Percentiles rank a stretch among this genome's conserved stretches.
phyloP scores from a whole-genome alignment of 2,888 invertebrate genomes.

The Diloba caeruleocephala region DNA sequence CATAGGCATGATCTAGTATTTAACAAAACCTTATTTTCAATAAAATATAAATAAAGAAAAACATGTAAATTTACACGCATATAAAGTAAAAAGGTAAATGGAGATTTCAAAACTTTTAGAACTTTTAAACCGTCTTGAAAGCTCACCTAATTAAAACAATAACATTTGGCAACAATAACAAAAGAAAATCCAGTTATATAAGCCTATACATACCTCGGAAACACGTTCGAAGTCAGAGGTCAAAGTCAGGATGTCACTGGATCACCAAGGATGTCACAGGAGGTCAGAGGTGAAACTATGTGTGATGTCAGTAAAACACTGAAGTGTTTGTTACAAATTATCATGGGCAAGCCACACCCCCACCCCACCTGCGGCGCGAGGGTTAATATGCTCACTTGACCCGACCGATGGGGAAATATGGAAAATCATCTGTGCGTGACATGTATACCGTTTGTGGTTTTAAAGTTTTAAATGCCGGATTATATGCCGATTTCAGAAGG shows the following conservation, averaged over 20 bases:
- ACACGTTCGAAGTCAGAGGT: slow-evolving; percentile 7
- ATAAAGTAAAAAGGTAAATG: too few relatives aligned
- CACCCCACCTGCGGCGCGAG: slow-evolving; percentile 79
- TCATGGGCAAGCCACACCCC: slow-evolving; percentile 71
- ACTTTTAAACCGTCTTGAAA: too few relatives aligned
- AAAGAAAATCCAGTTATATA: too few relatives aligned
- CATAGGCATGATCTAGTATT: too few relatives aligned
- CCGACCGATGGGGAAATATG: slow-evolving; percentile 68
- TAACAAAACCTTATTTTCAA: too few relatives aligned
- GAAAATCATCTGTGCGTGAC: slow-evolving; percentile 82
- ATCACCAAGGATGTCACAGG: slow-evolving; percentile 64
- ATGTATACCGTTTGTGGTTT: slow-evolving; percentile 47
- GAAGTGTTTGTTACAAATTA: slow-evolving; percentile 82
- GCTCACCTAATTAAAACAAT: too few relatives aligned
- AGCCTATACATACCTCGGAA: slow-evolving; percentile 23
- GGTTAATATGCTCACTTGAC: slow-evolving; percentile 85
- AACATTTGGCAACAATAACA: too few relatives aligned
- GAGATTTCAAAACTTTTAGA: too few relatives aligned
- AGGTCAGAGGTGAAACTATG: slow-evolving; percentile 80
- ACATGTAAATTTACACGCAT: too few relatives aligned
- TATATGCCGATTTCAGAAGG: slow-evolving; percentile 3
- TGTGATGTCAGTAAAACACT: slow-evolving; percentile 77
- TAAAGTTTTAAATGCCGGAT: slow-evolving; percentile 41
- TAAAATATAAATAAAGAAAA: too few relatives aligned
- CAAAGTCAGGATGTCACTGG: slow-evolving; percentile 42